Percentiles rank a stretch among this genome's conserved stretches.
Conservation (phyloP, 1,140 invertebrate genomes). For the Macrotrachela quadricornifera region DNA sequence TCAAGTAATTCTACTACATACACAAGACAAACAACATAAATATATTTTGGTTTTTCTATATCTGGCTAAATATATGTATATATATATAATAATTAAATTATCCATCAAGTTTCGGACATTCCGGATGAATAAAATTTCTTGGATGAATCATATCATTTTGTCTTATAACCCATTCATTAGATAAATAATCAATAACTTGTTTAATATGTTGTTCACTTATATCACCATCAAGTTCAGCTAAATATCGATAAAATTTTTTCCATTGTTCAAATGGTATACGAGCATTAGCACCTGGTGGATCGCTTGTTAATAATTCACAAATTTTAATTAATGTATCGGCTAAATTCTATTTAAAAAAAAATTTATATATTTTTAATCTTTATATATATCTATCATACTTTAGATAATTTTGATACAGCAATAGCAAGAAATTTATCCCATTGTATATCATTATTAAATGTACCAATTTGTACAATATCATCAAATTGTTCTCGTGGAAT, state of each 20-base stretch:
- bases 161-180: constrained; percentile 27
- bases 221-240: constrained; percentile 44
- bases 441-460: constrained; percentile 35
- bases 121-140: constrained; percentile 23
- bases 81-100: no score
- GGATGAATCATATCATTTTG: constrained; percentile 28
- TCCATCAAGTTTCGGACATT: constrained; percentile 17
- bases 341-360: constrained; percentile 38
- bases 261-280: constrained; percentile 46
- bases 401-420: constrained; percentile 40
- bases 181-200: constrained; percentile 20
- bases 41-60: no score
- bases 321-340: constrained; percentile 53
- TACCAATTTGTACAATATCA: constrained; percentile 40
- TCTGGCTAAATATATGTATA: no score
- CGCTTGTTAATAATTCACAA: constrained; percentile 54
- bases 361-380: not conserved
- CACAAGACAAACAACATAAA: no score
- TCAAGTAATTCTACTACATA: no score
- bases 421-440: constrained; percentile 46
- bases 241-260: constrained; percentile 42
- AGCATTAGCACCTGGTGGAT: constrained; percentile 53
- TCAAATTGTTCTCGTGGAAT: constrained; percentile 37
- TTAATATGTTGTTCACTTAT: constrained; percentile 25
- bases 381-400: constrained; percentile 13